Percentiles rank a stretch among this genome's conserved stretches.
phyloP scores from a whole-genome alignment of 2,888 invertebrate genomes.

The Hypolimnas misippus region DNA sequence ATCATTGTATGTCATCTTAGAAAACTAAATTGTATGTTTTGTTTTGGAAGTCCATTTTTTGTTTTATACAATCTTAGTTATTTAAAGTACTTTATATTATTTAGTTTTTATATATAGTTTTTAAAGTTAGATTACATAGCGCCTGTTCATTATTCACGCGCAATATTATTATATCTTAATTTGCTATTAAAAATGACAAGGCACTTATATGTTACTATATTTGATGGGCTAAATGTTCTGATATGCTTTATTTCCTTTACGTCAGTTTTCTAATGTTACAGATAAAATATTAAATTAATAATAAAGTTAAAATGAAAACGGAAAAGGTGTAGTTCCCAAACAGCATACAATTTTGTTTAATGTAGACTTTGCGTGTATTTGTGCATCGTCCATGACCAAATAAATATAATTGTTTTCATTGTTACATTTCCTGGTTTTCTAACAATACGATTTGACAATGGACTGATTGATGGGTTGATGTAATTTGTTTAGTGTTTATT shows the following conservation, averaged over 20 bases:
- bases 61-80: no score
- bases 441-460: constrained; percentile 3
- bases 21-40: no score
- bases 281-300: no score
- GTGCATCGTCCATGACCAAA: constrained; percentile 8
- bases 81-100: no score
- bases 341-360: neutral
- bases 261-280: no score
- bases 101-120: no score
- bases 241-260: no score
- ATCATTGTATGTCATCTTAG: no score
- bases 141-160: neutral
- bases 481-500: constrained; percentile 5
- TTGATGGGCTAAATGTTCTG: no score
- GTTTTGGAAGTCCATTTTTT: no score
- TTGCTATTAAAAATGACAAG: constrained; percentile 9
- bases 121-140: neutral
- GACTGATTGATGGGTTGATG: constrained; percentile 1
- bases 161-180: neutral
- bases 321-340: neutral
- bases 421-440: constrained; percentile 1
- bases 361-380: neutral
- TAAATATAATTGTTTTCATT: constrained; percentile 2
- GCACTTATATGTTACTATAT: no score
- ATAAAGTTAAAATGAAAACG: neutral